phyloP scores from a whole-genome alignment of 1,140 invertebrate genomes.

The Condylostylus longicornis region DNA sequence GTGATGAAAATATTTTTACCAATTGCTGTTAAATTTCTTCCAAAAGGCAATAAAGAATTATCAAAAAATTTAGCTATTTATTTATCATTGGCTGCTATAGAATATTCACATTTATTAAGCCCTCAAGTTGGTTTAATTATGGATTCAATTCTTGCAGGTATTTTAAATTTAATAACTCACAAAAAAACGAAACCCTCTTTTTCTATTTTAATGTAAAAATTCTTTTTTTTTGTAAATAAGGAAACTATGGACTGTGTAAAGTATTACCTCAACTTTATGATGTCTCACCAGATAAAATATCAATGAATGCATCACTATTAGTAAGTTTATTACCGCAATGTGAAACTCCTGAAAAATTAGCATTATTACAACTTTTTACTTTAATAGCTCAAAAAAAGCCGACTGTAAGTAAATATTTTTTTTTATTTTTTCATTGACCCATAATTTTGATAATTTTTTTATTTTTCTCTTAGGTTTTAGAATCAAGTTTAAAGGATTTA shows the following conservation, averaged over 20 bases:
- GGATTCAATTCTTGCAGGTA: conserved; percentile 72
- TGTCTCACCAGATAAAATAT: conserved; percentile 67
- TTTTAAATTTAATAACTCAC: not conserved
- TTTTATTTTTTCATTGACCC: not conserved
- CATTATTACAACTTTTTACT: conserved; percentile 63
- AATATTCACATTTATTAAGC: conserved; percentile 70
- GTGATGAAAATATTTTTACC: conserved; percentile 82
- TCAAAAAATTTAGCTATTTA: conserved; percentile 81
- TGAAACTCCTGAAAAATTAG: conserved; percentile 67
- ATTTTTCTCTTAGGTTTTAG: conserved; percentile 14
- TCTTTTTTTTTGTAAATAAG: conserved; percentile 23
- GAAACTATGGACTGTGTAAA: conserved; percentile 66
- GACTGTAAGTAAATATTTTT: conserved; percentile 35
- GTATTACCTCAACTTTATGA: conserved; percentile 79
- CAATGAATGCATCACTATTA: conserved; percentile 67
- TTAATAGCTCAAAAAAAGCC: conserved; percentile 67
- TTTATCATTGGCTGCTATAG: conserved; percentile 79
- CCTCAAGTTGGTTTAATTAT: conserved; percentile 79
- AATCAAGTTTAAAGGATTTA: conserved; percentile 22
- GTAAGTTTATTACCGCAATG: conserved; percentile 66
- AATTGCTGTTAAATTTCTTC: conserved; percentile 78
- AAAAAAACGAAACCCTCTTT: conserved; percentile 4
- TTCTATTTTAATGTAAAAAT: not conserved
- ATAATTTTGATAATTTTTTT: conserved; percentile 1
- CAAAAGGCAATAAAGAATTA: conserved; percentile 77